These are phyloP conservation scores for Leucozona laternaria DNA, from an alignment of 2,888 invertebrate genomes.

Conservation along the genomic window DNA sequence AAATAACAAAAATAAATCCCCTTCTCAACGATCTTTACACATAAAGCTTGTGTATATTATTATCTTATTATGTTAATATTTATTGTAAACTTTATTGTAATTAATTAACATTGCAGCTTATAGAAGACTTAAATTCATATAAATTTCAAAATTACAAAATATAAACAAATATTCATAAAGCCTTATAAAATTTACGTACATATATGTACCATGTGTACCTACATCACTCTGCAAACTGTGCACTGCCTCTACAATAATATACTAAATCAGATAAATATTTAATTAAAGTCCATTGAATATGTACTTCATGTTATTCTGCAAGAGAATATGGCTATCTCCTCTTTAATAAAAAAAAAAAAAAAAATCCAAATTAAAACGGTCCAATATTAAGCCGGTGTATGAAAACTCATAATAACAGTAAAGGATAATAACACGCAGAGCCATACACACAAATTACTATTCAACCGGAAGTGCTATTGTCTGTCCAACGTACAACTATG, in stretches of 20 bases:
- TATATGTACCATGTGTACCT: too few species aligned
- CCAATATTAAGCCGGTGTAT: conserved; percentile 40
- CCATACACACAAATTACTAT: conserved; percentile 64
- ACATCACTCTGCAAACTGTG: too few species aligned
- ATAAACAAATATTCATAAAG: neutral
- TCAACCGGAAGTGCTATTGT: conserved; percentile 74
- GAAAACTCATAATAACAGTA: conserved; percentile 60
- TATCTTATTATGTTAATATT: neutral
- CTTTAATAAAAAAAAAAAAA: neutral
- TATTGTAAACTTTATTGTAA: conserved; percentile 9
- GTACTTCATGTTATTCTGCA: conserved; percentile 8
- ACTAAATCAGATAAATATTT: conserved; percentile 59
- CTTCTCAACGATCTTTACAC: neutral
- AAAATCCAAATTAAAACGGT: conserved; percentile 40
- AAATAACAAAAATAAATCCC: too few species aligned
- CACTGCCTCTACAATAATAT: neutral
- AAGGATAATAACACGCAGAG: conserved; percentile 64
- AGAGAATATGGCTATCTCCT: conserved; percentile 10
- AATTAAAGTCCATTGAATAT: conserved; percentile 54
- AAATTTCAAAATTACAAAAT: conserved; percentile 24
- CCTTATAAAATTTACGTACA: neutral
- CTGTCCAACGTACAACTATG: conserved; percentile 51
- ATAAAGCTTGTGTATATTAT: neutral
- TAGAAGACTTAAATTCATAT: conserved; percentile 23
- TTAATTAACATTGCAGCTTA: conserved; percentile 25